Base-by-base conservation (phyloP, 2,113 vertebrate genomes). In the Brachypteracias leptosomus region DNA sequence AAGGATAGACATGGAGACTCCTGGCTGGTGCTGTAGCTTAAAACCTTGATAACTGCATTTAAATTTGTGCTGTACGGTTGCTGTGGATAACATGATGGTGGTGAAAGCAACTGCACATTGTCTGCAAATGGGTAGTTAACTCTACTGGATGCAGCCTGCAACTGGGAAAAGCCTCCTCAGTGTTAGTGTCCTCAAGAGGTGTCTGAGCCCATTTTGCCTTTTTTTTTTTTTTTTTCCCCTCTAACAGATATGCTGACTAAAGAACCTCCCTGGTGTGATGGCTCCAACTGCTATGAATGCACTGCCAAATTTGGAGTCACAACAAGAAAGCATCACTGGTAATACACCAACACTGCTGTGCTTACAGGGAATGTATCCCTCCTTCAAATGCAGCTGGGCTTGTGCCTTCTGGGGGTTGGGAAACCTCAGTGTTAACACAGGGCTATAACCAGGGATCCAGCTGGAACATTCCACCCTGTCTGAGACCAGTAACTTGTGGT, bases 211-310 rank as follows among this genome's bases (percentile, higher is more conserved):
- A 6, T 51, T 73, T 72, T 81, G 20, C 46, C 61, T 70, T 92
- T 13, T 18, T 86, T 92, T 94, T 85, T 90, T 33, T 22, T 76
- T 90, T 51, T 25, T 51, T 51, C 28, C 11, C 22, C 82, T 89
- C 38, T 57, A 26, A 93, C 95, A 99, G 99, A 99, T 95, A 99
- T 99, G 99, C 97, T 99, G 94, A 99, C 99, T 94, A 99, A 99
- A 98, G 99, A 99, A 97, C 99, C 99, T 62, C 99, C 99, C 1
- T 99, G 99, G 99, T 99, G 99, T 76, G 99, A 99, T 25, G 99
- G 99, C 52, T 99, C 99, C 90, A 99, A 99, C 97, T 99, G 99
- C 96, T 99, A 99, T 7, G 99, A 99, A 96, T 99, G 99, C 94
- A 90, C 93, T 72, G 99, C 99, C 98, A 99, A 99, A 98, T 99